A percentile compares a stretch with the other conserved stretches of the same genome.
These are phyloP conservation scores for Corydoras sp. DNA, from an alignment of 2,113 vertebrate species.

Conservation along the genomic window DNA sequence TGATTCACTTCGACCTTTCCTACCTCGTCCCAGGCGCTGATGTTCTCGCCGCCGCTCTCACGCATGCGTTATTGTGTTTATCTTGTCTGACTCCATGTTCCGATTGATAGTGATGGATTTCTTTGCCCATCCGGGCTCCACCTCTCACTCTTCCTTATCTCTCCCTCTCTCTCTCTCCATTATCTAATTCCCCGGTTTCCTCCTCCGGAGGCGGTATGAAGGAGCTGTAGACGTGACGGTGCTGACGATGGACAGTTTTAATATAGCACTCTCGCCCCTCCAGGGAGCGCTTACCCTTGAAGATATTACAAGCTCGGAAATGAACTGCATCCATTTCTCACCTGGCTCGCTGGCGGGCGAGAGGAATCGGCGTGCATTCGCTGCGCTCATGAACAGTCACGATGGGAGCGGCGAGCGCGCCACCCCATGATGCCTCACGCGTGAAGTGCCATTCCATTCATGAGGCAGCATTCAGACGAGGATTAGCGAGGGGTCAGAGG, in stretches of 20 bases:
- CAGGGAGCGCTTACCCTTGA: constrained; percentile 57
- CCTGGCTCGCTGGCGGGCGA: constrained; percentile 53
- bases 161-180: too few relatives aligned
- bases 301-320: constrained; percentile 65
- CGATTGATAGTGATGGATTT: constrained; percentile 19
- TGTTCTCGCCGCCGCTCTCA: background rate
- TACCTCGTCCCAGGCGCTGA: background rate
- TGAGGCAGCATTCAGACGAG: constrained; percentile 5
- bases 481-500: constrained; percentile 4
- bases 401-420: constrained; percentile 19
- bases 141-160: background rate
- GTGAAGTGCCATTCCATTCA: constrained; percentile 26
- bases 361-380: constrained; percentile 23
- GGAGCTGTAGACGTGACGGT: constrained; percentile 49
- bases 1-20: background rate
- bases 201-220: constrained; percentile 32
- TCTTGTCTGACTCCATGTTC: constrained; percentile 13
- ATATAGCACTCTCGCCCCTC: constrained; percentile 55
- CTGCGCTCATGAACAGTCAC: constrained; percentile 28
- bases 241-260: constrained; percentile 70
- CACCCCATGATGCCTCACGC: constrained; percentile 14
- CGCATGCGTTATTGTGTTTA: constrained; percentile 24
- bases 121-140: background rate
- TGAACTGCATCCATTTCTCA: constrained; percentile 68
- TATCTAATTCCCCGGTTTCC: constrained; percentile 16